Evolutionary conservation across 53 echinoderm and acorn worm species (phyloP), one percentile per base, ranked within the genome.

Genomic region (Holothuria scabra): DNA sequence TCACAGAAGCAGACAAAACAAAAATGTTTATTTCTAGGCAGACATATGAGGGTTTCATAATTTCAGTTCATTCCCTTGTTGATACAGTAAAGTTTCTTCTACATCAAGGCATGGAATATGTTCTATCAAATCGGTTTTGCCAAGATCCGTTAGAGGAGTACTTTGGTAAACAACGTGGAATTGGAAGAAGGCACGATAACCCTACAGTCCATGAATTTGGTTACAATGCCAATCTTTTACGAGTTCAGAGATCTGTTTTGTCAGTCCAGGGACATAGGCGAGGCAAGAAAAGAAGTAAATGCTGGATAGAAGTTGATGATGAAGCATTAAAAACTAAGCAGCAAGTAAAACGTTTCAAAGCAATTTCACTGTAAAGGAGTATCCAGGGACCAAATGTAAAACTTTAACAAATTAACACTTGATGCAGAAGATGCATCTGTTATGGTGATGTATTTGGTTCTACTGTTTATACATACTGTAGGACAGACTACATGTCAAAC

Each of bases 101-200:
- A 52, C 28, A 49, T 48, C 49, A 48, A 23, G 7, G 78, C 8
- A 56, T 56, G 28, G 12, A 76, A 48, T 76, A 52, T 76, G 48
- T 48, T 48, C 48, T 48, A 44, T 69, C 70, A 69, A 69, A 69
- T 44, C 34, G 44, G 44, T 69, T 48, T 26, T 69, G 70, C 70
- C 70, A 69, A 29, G 70, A 69, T 69, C 70, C 70, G 20, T 35
- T 69, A 37, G 70, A 69, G 31, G 70, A 69, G 30, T 69, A 69
- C 21, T 69, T 69, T 69, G 70, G 70, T 28, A n/a, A 44, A 69
- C 70, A 69, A 69, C 34, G 70, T 37, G 70, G 70, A 30, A 20
- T 28, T 69, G 70, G 70, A 48, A 48, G 48, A 48, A 48, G 48
- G 48, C 48, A 48, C 12, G 48, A 48, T 48, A 48, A 48, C 24